Evolutionary conservation across 2,113 vertebrate genomes (phyloP).

Genomic region (Spermophilus dauricus): DNA sequence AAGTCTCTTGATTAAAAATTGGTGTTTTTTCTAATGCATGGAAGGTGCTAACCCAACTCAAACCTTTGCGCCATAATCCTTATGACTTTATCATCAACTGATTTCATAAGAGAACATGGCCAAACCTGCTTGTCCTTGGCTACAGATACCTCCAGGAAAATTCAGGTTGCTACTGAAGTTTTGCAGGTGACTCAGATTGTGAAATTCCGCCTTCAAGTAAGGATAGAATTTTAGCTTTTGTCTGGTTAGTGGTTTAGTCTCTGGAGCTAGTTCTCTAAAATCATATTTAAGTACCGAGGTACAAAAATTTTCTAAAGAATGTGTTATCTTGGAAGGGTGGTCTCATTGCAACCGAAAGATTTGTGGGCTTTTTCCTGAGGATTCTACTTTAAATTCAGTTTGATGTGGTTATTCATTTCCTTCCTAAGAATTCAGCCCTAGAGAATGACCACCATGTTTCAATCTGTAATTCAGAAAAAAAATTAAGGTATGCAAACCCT

Average conservation of each 20-base stretch:
- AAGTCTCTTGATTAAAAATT: conserved; percentile 26
- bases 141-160: conserved; percentile 62
- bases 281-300: neutral
- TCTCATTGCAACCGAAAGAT: conserved; percentile 6
- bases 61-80: conserved; percentile 35
- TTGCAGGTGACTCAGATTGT: conserved; percentile 50
- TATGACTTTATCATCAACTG: conserved; percentile 20
- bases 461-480: conserved; percentile 18
- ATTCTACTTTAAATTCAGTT: conserved; percentile 45
- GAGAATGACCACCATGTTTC: neutral
- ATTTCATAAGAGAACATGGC: conserved; percentile 49
- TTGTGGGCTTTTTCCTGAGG: neutral
- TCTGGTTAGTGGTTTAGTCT: neutral
- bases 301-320: neutral
- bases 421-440: neutral
- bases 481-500: neutral
- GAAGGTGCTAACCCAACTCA: neutral
- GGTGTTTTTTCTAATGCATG: neutral
- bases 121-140: conserved; percentile 32
- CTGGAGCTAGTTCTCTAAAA: neutral
- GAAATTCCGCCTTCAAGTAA: conserved; percentile 58
- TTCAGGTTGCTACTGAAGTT: neutral
- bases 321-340: neutral
- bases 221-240: conserved; percentile 40
- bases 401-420: conserved; percentile 24